A percentile compares a stretch with the other conserved stretches of the same genome.
Conservation (phyloP, 2,888 invertebrate genomes). For the Lasioglossum malachurum region DNA sequence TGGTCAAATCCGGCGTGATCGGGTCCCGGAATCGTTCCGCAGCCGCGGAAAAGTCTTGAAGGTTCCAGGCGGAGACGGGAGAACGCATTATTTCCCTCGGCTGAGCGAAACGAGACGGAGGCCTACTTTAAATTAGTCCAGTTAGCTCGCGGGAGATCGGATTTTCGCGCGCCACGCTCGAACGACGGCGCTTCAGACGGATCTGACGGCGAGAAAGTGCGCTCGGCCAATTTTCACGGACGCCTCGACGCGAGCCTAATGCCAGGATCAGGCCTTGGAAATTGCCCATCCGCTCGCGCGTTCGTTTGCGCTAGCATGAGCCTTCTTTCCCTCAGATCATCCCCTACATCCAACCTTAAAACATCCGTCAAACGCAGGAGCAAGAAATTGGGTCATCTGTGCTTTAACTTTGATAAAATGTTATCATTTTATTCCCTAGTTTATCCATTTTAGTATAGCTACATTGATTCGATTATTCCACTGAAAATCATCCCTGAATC, state of each 20-base stretch:
- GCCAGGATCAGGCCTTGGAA: slow-evolving; percentile 26
- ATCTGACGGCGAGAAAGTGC: slow-evolving; percentile 74
- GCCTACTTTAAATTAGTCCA: slow-evolving; percentile 76
- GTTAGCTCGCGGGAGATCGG: slow-evolving; percentile 68
- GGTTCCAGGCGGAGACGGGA: slow-evolving; percentile 17
- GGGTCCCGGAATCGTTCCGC: neutral
- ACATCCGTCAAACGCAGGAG: neutral
- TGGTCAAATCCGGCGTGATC: slow-evolving; percentile 10
- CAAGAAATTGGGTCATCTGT: neutral
- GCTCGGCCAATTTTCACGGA: slow-evolving; percentile 67
- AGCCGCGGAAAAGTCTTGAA: neutral
- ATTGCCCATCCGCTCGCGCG: slow-evolving; percentile 10
- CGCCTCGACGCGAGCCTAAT: slow-evolving; percentile 20
- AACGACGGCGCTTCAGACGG: slow-evolving; percentile 69
- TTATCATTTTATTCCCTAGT: no score
- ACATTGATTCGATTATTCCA: no score
- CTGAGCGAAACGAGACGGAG: slow-evolving; percentile 65
- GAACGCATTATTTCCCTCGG: slow-evolving; percentile 47
- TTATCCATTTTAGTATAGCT: no score
- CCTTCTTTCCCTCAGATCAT: neutral
- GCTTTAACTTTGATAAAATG: neutral
- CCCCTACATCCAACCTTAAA: neutral
- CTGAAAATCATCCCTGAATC: no score
- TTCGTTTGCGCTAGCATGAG: neutral
- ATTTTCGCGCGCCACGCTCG: slow-evolving; percentile 78